Base-by-base conservation (phyloP, 2,797 vertebrate genomes). In the Semotilus atromaculatus region DNA sequence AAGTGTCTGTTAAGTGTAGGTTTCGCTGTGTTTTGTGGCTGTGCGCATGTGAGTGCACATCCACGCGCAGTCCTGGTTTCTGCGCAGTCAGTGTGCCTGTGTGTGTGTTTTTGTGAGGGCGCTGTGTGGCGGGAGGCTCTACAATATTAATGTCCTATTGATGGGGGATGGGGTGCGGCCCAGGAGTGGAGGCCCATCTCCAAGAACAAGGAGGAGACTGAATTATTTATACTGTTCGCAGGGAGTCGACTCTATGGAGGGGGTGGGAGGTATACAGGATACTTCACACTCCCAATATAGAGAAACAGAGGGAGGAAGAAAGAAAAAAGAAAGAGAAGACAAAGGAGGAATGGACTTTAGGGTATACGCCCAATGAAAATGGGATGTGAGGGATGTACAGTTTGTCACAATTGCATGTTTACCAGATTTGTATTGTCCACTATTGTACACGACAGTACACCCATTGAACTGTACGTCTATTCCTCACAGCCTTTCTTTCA, bases 171-270 rank as follows among this genome's bases (percentile, higher is more conserved):
- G 86, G 70, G 73, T 62, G 74, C 36, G 67, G 75, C 67, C 9
- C 53, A 72, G 67, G 82, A 83, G 80, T 80, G 80, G 68, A 85
- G 75, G 70, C 82, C 84, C 73, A 75, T 93, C 93, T 93, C 90
- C 90, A 84, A 92, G 91, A 93, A 93, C 88, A 90, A 93, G 89
- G 93, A 93, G 88, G 82, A 82, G 90, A 89, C 91, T 95, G 88
- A 95, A 95, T 95, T 92, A 95, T 95, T 95, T 89, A 95, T 95
- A 90, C 92, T 86, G 86, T 90, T 90, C 80, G 31, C 86, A 91
- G 91, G 89, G 89, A 88, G 51, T 78, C 45, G 89, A 88, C 87
- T 90, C 87, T 86, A 83, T 85, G 38, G 83, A 86, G 85, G 45
- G 79, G 34, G 48, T 18, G 74, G 62, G 87, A 36, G 71, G 67